Percentiles rank a stretch among this genome's conserved stretches.
Conservation (phyloP, 2,797 vertebrate genomes). For the Lagodon rhomboides region DNA sequence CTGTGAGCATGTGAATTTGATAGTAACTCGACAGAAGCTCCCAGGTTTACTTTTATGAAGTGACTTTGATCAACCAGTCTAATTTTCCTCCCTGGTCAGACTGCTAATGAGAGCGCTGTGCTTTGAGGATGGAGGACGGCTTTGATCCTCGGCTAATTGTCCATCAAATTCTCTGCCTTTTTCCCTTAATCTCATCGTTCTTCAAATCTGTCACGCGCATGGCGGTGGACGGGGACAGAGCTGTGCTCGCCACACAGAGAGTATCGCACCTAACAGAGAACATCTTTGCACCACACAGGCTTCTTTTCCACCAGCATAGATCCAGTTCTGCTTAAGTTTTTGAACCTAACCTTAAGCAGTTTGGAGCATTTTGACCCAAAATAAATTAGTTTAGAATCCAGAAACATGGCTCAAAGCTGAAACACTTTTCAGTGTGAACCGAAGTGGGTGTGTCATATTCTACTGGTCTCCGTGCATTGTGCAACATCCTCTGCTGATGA, state of each 20-base stretch:
- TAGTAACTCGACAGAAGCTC: not conserved
- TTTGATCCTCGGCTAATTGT: slow-evolving; percentile 55
- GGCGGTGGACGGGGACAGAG: not conserved
- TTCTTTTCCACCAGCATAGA: too few relatives aligned
- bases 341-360: too few relatives aligned
- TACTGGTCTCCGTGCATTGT: too few relatives aligned
- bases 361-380: too few relatives aligned
- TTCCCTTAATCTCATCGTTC: slow-evolving; percentile 21
- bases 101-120: slow-evolving; percentile 42
- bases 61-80: slow-evolving; percentile 57
- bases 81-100: slow-evolving; percentile 26
- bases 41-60: slow-evolving; percentile 21
- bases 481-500: too few relatives aligned
- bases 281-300: too few relatives aligned
- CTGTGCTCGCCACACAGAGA: not conserved
- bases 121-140: slow-evolving; percentile 27
- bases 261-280: too few relatives aligned
- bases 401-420: too few relatives aligned
- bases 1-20: slow-evolving; percentile 5
- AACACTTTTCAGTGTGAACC: too few relatives aligned
- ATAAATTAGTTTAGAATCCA: too few relatives aligned
- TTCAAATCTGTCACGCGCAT: slow-evolving; percentile 14
- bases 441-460: too few relatives aligned
- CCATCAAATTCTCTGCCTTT: slow-evolving; percentile 8
- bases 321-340: too few relatives aligned